phyloP scores from a whole-genome alignment of 2,888 invertebrate genomes.

The Pherbina coryleti region DNA sequence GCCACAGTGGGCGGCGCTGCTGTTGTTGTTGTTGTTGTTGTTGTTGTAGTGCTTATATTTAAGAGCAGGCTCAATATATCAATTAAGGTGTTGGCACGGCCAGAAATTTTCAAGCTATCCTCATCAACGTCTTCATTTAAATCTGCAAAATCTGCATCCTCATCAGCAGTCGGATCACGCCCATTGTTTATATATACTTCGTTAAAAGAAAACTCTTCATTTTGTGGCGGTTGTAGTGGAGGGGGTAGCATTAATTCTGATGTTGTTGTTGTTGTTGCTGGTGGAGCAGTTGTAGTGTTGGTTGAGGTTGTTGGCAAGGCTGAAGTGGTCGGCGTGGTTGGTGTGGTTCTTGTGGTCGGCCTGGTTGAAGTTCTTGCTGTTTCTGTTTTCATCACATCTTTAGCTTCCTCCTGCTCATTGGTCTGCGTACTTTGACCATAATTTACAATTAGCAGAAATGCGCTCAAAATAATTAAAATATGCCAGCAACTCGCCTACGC shows the following conservation, averaged over 20 bases:
- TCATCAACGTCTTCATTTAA: neutral
- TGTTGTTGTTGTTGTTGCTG: neutral
- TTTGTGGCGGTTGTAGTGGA: neutral
- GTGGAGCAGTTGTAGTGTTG: neutral
- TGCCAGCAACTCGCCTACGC: conserved; percentile 29
- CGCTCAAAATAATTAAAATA: conserved; percentile 29
- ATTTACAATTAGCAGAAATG: conserved; percentile 24
- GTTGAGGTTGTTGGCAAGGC: neutral
- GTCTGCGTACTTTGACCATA: conserved; percentile 20
- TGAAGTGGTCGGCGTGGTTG: neutral
- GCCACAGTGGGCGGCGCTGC: neutral
- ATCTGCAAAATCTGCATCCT: neutral
- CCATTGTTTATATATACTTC: neutral
- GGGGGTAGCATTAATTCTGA: neutral
- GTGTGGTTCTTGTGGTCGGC: neutral
- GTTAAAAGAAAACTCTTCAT: conserved; percentile 11
- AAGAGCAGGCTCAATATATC: neutral
- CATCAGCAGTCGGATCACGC: neutral
- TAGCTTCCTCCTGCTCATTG: neutral
- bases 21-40: neutral
- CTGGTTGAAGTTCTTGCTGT: neutral
- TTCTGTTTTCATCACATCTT: neutral
- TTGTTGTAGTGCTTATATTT: neutral
- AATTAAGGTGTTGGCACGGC: neutral
- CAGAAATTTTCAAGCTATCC: neutral